Evolutionary conservation across 2,888 invertebrate genomes (phyloP).

Genomic region (Alentia gelatinosa): DNA sequence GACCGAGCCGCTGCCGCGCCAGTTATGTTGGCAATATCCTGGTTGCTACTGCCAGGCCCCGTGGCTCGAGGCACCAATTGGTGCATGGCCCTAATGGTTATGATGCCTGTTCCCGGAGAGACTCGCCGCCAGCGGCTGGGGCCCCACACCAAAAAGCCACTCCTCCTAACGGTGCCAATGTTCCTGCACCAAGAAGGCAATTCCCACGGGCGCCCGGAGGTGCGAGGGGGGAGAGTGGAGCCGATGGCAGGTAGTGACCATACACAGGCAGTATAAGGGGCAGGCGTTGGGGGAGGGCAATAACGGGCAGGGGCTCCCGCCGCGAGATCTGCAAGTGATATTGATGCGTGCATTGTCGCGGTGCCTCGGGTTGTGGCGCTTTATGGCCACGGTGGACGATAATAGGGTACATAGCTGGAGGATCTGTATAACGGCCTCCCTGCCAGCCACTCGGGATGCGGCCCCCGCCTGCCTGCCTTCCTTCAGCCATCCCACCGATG

Average conservation of each 20-base stretch:
- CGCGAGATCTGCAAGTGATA: slow-evolving; percentile 33
- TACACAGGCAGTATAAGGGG: background rate
- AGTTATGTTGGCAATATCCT: slow-evolving; percentile 42
- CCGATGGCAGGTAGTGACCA: slow-evolving; percentile 34
- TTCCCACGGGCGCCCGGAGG: slow-evolving; percentile 20
- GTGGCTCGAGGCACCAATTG: slow-evolving; percentile 38
- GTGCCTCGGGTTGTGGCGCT: slow-evolving; percentile 16
- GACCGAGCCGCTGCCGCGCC: background rate
- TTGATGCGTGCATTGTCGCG: slow-evolving; percentile 31
- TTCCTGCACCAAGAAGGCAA: slow-evolving; percentile 22
- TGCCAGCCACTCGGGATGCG: background rate
- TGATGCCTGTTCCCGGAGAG: slow-evolving; percentile 30
- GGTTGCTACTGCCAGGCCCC: slow-evolving; percentile 18
- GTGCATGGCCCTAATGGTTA: slow-evolving; percentile 36
- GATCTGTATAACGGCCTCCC: slow-evolving; percentile 25
- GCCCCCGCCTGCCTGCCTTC: background rate
- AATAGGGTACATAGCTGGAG: slow-evolving; percentile 45
- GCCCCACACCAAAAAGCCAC: slow-evolving; percentile 32
- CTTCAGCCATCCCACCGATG: background rate
- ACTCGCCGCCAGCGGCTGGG: background rate
- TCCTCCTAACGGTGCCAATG: slow-evolving; percentile 37
- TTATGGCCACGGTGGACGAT: slow-evolving; percentile 32
- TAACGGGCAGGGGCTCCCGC: slow-evolving; percentile 11
- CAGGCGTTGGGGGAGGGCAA: background rate
- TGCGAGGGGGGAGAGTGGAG: background rate